Evolutionary conservation across 2,797 vertebrate species (phyloP), one percentile per base, ranked within the genome.

Genomic region (Peromyscus attwateri): DNA sequence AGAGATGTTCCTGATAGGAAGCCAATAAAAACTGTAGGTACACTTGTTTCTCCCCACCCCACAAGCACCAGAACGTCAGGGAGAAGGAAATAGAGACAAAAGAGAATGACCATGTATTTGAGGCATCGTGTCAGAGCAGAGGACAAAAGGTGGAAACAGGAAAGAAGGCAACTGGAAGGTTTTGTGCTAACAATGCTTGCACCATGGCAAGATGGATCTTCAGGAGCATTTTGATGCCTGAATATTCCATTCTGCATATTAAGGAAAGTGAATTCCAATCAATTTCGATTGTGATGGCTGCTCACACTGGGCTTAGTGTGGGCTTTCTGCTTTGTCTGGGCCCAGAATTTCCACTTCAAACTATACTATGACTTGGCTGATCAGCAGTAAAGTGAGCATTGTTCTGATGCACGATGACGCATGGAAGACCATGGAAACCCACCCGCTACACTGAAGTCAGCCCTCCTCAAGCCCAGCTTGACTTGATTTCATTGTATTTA

Each of bases 281-380:
- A 27, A 19, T 93, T 79, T 76, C 11, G 16, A 21, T 93, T 87
- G 37, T 70, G 80, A 94, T 52, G 13, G 49, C 62, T 31, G 17
- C 60, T 13, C 46, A 10, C 76, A 57, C 75, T 40, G 90, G 84
- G 88, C 27, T 90, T 89, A 91, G 87, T 4, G 9, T 68, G 8
- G 46, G 82, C 55, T 64, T 85, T 93, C 52, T 97, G 62, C 8
- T 84, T 97, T 60, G 40, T 79, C 40, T 77, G 46, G 60, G 23
- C 11, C 37, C 64, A 71, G 1, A 52, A 23, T 91, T 64, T 97
- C 92, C 9, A 93, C 37, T 6, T 37, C 2, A 64, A 89, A 85
- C 71, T 19, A 68, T 40, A 6, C 77, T 29, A 71, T n/a, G 62
- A 64, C 55, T 95, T 97, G 85, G 71, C 12, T 70, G 87, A 85